Conservation (phyloP, 2,888 invertebrate species). For the Thymelicus lineola region DNA sequence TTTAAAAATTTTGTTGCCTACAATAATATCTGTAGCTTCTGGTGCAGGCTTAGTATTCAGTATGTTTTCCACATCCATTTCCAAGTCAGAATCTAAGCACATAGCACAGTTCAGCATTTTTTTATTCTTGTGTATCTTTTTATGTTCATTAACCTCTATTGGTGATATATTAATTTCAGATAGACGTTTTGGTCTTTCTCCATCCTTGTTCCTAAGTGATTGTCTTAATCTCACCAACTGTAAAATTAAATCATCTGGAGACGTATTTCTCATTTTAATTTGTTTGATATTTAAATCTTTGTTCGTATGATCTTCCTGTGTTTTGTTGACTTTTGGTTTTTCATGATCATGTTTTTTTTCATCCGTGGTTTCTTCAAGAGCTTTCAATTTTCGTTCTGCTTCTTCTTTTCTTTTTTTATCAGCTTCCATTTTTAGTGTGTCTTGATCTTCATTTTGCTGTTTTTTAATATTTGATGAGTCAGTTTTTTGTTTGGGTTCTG, state of each 20-base stretch:
- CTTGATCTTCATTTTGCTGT: constrained; percentile 26
- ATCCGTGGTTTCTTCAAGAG: constrained; percentile 27
- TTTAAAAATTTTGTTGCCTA: constrained; percentile 60
- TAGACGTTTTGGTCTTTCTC: constrained; percentile 34
- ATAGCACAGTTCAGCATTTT: constrained; percentile 44
- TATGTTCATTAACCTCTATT: constrained; percentile 35
- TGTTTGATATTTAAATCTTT: constrained; percentile 51
- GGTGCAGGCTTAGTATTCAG: constrained; percentile 38
- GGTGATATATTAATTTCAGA: constrained; percentile 42
- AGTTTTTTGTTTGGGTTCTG: constrained; percentile 27
- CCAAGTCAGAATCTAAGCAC: constrained; percentile 53
- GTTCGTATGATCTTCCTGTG: constrained; percentile 40
- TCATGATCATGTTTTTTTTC: constrained; percentile 14
- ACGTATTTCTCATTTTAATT: constrained; percentile 48
- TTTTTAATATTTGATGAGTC: constrained; percentile 33
- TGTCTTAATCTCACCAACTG: constrained; percentile 54
- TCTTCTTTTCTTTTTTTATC: constrained; percentile 41
- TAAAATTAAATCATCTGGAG: constrained; percentile 54
- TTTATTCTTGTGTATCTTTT: constrained; percentile 37
- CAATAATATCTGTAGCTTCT: constrained; percentile 53
- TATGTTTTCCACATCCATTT: constrained; percentile 51
- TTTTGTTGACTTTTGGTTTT: constrained; percentile 36
- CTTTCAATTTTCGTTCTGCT: constrained; percentile 35
- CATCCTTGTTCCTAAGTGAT: constrained; percentile 35
- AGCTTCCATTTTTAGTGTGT: constrained; percentile 29